These are phyloP conservation scores for Pangasius sanitwongsei DNA, from an alignment of 2,797 vertebrate species.

Conservation along the genomic window DNA sequence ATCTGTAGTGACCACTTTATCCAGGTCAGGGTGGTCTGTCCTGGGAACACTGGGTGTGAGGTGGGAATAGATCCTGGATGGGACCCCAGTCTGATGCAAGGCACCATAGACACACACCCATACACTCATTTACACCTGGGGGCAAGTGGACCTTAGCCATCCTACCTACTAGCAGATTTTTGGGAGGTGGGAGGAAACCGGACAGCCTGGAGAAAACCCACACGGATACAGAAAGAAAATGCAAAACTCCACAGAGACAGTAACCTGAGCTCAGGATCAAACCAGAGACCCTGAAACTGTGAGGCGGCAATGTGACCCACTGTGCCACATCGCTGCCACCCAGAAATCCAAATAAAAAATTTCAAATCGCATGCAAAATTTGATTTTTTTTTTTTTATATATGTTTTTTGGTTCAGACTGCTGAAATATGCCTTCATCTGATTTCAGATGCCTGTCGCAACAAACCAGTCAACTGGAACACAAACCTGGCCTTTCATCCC, in stretches of 20 bases:
- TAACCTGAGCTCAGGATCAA: background rate
- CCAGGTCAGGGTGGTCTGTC: background rate
- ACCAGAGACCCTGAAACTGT: background rate
- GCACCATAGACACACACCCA: background rate
- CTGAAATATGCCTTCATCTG: background rate
- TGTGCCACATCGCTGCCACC: background rate
- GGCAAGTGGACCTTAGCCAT: background rate
- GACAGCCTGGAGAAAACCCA: background rate
- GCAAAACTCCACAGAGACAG: background rate
- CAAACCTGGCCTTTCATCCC: conserved; percentile 95
- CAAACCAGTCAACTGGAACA: background rate
- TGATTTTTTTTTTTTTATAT: background rate
- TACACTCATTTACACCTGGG: background rate
- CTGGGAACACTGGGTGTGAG: background rate
- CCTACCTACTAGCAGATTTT: background rate
- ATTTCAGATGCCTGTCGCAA: background rate
- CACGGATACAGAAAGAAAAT: background rate
- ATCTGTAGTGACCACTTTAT: background rate
- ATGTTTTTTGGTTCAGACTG: background rate
- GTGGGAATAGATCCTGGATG: background rate
- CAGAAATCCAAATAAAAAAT: background rate
- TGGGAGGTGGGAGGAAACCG: background rate
- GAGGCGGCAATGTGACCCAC: background rate
- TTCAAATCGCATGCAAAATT: background rate
- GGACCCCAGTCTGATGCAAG: background rate